Evolutionary conservation across 2,797 vertebrate species (phyloP).

Genomic region (Typhlichthys eigenmanni): DNA sequence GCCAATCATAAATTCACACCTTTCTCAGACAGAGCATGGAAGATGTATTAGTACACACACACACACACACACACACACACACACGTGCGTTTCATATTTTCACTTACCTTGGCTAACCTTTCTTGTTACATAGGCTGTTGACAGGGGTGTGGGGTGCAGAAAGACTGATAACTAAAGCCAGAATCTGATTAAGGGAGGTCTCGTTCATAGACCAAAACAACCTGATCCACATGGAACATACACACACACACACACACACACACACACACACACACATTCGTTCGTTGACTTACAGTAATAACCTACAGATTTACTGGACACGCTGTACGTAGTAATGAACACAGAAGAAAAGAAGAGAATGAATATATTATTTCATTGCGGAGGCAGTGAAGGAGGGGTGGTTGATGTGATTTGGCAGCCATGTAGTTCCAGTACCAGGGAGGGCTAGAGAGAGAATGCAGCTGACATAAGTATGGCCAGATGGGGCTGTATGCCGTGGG

Average conservation of each 20-base stretch:
- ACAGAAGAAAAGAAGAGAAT: conserved; percentile 8
- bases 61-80: conserved; percentile 4
- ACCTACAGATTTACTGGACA: conserved; percentile 33
- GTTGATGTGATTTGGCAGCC: conserved; percentile 17
- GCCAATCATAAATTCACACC: conserved; percentile 39
- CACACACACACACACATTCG: conserved; percentile 2
- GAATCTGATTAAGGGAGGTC: conserved; percentile 27
- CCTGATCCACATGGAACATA: conserved; percentile 25
- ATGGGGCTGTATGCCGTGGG: too few species aligned
- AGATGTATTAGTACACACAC: conserved; percentile 25
- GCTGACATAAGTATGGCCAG: too few species aligned
- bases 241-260: conserved; percentile 14
- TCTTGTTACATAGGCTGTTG: conserved; percentile 36
- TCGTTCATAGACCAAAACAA: conserved; percentile 36
- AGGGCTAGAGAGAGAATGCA: not conserved
- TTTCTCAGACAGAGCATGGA: conserved; percentile 20
- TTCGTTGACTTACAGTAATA: conserved; percentile 16
- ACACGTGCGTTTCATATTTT: conserved; percentile 41
- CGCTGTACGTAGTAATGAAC: conserved; percentile 6
- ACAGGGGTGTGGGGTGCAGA: conserved; percentile 42
- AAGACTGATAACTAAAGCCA: conserved; percentile 33
- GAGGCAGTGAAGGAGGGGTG: conserved; percentile 9
- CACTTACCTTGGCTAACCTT: conserved; percentile 52
- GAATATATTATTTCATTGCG: conserved; percentile 5
- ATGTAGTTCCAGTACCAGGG: not conserved